A percentile compares a stretch with the other conserved stretches of the same genome.
Evolutionary conservation across 1,140 invertebrate species (phyloP).

Genomic region (Diorhabda sublineata): DNA sequence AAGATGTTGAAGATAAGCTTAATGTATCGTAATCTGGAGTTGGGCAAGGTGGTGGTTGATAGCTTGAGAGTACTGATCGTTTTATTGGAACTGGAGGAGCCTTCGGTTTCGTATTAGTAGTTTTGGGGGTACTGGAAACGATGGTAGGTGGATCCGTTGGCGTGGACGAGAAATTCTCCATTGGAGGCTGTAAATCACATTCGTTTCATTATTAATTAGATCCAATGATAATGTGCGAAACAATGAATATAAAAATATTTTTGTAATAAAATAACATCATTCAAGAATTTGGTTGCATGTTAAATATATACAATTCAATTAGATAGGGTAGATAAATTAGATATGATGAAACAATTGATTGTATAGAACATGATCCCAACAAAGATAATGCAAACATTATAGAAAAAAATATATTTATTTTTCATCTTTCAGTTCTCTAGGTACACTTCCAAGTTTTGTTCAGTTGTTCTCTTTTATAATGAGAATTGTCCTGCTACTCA

Average conservation of each 20-base stretch:
- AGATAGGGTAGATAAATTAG: no score
- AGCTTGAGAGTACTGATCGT: constrained; percentile 37
- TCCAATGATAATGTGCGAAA: not conserved
- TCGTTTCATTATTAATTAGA: not conserved
- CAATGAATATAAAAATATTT: not conserved
- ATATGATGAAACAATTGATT: no score
- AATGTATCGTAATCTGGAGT: constrained; percentile 59
- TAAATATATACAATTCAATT: no score
- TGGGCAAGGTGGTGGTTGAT: constrained; percentile 53
- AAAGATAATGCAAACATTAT: no score
- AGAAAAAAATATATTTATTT: no score
- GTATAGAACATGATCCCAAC: no score
- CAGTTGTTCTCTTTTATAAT: no score
- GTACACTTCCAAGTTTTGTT: no score
- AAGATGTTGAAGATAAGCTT: constrained; percentile 40
- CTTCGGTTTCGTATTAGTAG: constrained; percentile 39
- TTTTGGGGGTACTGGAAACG: constrained; percentile 26
- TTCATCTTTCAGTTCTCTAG: no score
- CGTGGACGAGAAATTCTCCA: not conserved
- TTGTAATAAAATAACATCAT: not conserved
- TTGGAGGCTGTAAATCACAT: constrained; percentile 21
- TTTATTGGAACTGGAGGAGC: constrained; percentile 48
- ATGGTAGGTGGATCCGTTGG: constrained; percentile 11
- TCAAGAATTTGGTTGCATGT: no score
- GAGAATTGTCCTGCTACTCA: no score